These are phyloP conservation scores for Anableps anableps DNA, from an alignment of 2,797 vertebrate genomes.

Conservation along the genomic window DNA sequence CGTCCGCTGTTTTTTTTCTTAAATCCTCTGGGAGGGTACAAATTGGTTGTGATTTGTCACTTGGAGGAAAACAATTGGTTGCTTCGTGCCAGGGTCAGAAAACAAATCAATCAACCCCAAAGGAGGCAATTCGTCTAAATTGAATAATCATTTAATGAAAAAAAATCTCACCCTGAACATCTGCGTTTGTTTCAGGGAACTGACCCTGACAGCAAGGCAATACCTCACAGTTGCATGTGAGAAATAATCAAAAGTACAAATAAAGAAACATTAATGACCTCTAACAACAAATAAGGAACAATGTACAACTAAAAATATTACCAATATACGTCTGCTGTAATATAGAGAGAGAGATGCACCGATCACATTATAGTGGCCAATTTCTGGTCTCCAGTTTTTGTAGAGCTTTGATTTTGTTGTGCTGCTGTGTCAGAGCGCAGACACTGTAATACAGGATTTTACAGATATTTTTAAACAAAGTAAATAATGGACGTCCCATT, in stretches of 20 bases:
- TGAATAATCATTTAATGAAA: conserved; percentile 36
- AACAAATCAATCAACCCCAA: conserved; percentile 58
- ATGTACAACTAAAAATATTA: not conserved
- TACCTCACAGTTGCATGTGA: not conserved
- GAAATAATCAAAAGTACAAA: not conserved
- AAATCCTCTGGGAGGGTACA: conserved; percentile 13
- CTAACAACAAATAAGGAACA: not conserved
- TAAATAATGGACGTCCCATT: not conserved
- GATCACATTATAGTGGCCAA: not conserved
- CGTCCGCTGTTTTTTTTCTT: conserved; percentile 10
- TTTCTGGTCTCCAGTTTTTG: not conserved
- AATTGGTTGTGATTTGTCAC: conserved; percentile 35
- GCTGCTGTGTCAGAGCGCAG: not conserved
- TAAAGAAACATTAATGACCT: not conserved
- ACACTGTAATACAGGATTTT: not conserved
- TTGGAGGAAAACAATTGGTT: conserved; percentile 37
- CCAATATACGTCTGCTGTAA: not conserved
- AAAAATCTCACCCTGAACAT: conserved; percentile 27
- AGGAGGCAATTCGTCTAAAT: conserved; percentile 49
- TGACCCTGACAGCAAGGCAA: conserved; percentile 21
- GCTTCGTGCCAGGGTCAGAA: conserved; percentile 50
- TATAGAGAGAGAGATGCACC: not conserved
- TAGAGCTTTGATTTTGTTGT: not conserved
- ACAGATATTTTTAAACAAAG: not conserved
- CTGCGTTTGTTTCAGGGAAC: conserved; percentile 20